A percentile compares a stretch with the other conserved stretches of the same genome.
phyloP scores from a whole-genome alignment of 2,888 invertebrate genomes.

The Drosophila melanosoma region DNA sequence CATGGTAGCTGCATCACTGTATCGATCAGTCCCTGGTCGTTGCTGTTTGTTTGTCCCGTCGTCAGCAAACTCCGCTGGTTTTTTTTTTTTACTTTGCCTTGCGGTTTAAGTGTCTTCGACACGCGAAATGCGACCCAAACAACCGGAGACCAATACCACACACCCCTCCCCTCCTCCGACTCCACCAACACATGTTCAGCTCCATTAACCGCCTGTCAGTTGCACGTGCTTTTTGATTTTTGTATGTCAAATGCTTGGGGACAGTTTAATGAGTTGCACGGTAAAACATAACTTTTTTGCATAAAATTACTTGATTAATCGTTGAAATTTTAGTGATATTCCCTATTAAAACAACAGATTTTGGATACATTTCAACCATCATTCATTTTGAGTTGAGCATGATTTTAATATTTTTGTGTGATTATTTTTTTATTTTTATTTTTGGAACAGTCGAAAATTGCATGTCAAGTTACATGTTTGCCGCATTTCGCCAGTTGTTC shows the following conservation, averaged over 20 bases:
- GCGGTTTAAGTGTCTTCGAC: slow-evolving; percentile 80
- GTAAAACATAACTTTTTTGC: slow-evolving; percentile 27
- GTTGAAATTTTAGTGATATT: slow-evolving; percentile 65
- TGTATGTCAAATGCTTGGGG: slow-evolving; percentile 62
- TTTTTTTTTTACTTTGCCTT: slow-evolving; percentile 41
- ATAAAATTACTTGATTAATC: slow-evolving; percentile 57
- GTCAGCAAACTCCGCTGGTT: slow-evolving; percentile 21
- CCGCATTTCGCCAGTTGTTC: slow-evolving; percentile 38
- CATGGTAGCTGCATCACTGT: slow-evolving; percentile 19
- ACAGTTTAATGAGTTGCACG: slow-evolving; percentile 69
- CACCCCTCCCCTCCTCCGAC: too few relatives aligned
- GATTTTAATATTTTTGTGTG: slow-evolving; percentile 9
- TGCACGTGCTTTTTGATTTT: slow-evolving; percentile 65
- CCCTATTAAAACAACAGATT: slow-evolving; percentile 46
- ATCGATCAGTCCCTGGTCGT: slow-evolving; percentile 29
- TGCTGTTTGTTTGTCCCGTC: slow-evolving; percentile 46
- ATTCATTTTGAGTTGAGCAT: slow-evolving; percentile 14
- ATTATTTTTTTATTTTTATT: neutral
- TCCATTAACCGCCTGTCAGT: slow-evolving; percentile 50
- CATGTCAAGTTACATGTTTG: slow-evolving; percentile 50
- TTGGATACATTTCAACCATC: slow-evolving; percentile 53
- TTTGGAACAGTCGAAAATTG: slow-evolving; percentile 44
- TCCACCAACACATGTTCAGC: neutral
- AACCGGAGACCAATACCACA: slow-evolving; percentile 12
- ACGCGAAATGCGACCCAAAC: slow-evolving; percentile 76